Conservation (phyloP, 2,113 vertebrate species). For the Atrichornis clamosus region DNA sequence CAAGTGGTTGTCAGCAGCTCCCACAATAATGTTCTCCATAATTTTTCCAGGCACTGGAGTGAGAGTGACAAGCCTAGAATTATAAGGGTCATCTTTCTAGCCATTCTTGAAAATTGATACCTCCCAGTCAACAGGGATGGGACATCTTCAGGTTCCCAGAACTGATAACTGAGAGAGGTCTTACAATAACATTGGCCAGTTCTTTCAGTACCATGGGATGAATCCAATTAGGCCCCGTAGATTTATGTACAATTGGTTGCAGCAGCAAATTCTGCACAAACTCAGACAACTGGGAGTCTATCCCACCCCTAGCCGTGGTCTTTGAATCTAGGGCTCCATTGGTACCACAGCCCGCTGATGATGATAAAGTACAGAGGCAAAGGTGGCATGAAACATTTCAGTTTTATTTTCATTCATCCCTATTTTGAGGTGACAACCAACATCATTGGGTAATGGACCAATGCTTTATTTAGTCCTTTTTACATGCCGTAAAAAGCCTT, state of each 20-base stretch:
- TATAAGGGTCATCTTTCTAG: background rate
- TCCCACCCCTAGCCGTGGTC: rapidly evolving
- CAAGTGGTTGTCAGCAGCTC: background rate
- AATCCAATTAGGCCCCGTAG: background rate
- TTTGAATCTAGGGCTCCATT: background rate
- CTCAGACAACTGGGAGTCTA: background rate
- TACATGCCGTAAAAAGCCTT: background rate
- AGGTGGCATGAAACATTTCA: background rate
- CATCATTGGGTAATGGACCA: background rate
- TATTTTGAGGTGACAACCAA: background rate
- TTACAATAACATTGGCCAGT: background rate
- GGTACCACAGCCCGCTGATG: rapidly evolving
- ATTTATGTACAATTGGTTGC: background rate
- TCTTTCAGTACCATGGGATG: background rate
- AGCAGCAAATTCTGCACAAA: background rate
- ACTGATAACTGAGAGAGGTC: background rate
- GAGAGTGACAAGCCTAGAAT: background rate
- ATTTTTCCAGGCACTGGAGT: background rate
- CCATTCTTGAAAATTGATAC: background rate
- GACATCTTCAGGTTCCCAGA: background rate
- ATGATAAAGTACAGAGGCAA: background rate
- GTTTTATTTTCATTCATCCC: background rate
- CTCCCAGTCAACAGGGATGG: background rate
- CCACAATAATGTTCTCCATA: background rate
- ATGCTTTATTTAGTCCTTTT: background rate